phyloP scores from a whole-genome alignment of 2,888 invertebrate species.

The Cerceris ruficornis region DNA sequence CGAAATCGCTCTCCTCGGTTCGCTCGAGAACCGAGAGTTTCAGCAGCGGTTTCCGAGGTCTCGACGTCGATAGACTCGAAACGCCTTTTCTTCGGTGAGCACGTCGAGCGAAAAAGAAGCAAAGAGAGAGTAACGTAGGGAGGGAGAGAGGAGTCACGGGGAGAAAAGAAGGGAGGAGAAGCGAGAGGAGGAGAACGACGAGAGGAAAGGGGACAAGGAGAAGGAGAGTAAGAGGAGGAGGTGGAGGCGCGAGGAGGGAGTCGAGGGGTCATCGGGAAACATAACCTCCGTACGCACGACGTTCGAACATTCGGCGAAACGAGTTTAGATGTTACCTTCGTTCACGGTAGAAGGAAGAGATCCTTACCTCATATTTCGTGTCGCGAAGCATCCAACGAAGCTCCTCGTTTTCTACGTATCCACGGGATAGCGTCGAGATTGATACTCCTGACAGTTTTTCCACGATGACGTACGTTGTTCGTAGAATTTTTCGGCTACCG shows the following conservation, averaged over 20 bases:
- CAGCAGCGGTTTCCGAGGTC: not conserved
- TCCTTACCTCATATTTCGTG: constrained; percentile 64
- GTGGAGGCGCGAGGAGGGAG: constrained; percentile 37
- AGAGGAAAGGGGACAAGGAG: constrained; percentile 38
- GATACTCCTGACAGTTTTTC: constrained; percentile 64
- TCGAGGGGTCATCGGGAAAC: constrained; percentile 71
- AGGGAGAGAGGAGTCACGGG: constrained; percentile 1
- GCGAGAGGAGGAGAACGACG: constrained; percentile 29
- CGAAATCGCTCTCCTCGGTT: not conserved
- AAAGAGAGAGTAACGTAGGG: constrained; percentile 18
- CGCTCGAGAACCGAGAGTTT: not conserved
- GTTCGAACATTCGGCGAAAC: constrained; percentile 36
- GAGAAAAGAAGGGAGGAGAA: not conserved
- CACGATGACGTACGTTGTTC: constrained; percentile 37
- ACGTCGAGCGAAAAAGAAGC: constrained; percentile 7
- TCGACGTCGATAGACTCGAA: constrained; percentile 14
- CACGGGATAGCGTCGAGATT: constrained; percentile 26
- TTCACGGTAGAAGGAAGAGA: constrained; percentile 20
- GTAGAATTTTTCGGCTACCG: constrained; percentile 32
- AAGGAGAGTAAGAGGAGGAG: constrained; percentile 37
- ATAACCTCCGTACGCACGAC: constrained; percentile 68
- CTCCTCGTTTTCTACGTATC: constrained; percentile 2
- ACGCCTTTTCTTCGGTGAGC: constrained; percentile 22
- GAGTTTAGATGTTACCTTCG: constrained; percentile 43
- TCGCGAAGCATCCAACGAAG: constrained; percentile 5